These are phyloP conservation scores for Cottus gobio DNA, from an alignment of 2,113 vertebrate species.

Conservation along the genomic window DNA sequence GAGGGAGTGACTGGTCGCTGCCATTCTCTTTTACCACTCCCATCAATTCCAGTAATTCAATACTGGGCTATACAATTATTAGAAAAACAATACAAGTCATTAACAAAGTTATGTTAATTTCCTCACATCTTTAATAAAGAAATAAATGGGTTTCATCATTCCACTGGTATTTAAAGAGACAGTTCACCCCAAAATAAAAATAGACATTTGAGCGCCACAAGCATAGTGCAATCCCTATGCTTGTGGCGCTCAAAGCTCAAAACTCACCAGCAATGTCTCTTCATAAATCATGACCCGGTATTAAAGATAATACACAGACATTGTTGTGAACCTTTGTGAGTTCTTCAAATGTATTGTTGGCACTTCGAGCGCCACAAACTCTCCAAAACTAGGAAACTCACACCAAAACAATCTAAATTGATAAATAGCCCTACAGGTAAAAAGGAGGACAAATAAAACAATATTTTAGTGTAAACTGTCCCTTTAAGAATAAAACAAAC, in stretches of 20 bases:
- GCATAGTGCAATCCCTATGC: too few relatives aligned
- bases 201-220: too few relatives aligned
- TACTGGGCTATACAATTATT: slow-evolving; percentile 74
- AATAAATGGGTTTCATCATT: background rate
- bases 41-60: slow-evolving; percentile 78
- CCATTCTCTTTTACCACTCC: slow-evolving; percentile 81
- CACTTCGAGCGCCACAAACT: background rate
- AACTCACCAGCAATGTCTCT: background rate
- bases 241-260: background rate
- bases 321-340: background rate
- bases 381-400: background rate
- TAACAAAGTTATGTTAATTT: background rate
- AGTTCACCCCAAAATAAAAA: background rate
- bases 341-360: background rate
- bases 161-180: background rate
- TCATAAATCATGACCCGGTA: background rate
- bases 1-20: slow-evolving; percentile 60
- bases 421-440: background rate
- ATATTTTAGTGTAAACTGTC: background rate
- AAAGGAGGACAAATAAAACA: too few relatives aligned
- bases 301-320: background rate
- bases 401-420: background rate
- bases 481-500: background rate
- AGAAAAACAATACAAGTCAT: background rate
- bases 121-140: background rate